Conservation (phyloP, 2,888 invertebrate genomes). For the Agonopterix arenella region DNA sequence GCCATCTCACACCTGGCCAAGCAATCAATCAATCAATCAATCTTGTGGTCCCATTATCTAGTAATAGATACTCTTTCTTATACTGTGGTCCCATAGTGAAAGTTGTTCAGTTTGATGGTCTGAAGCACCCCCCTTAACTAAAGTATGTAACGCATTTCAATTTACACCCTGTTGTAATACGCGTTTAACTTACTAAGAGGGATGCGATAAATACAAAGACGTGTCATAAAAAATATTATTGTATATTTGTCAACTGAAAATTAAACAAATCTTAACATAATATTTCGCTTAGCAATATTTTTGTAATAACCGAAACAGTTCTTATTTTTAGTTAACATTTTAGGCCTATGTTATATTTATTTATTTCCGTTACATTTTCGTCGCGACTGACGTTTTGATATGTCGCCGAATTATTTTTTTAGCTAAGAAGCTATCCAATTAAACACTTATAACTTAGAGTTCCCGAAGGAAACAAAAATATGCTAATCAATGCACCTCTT, state of each 20-base stretch:
- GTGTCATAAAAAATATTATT: conserved; percentile 59
- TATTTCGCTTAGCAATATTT: conserved; percentile 59
- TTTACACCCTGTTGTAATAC: no score
- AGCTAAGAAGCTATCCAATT: conserved; percentile 26
- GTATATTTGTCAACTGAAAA: conserved; percentile 75
- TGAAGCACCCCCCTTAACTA: no score
- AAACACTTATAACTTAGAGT: conserved; percentile 30
- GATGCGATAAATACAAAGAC: conserved; percentile 13
- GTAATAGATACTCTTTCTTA: no score
- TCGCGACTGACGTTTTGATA: conserved; percentile 17
- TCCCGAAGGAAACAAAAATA: conserved; percentile 38
- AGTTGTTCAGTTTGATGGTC: no score
- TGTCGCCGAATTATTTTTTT: conserved; percentile 20
- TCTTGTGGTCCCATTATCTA: no score
- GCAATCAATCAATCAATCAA: no score
- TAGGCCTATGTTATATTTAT: conserved; percentile 41
- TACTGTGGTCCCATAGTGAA: no score
- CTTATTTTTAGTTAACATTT: conserved; percentile 37
- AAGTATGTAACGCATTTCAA: no score
- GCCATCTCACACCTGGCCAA: no score
- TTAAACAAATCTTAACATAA: conserved; percentile 66
- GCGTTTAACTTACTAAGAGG: no score
- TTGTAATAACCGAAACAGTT: conserved; percentile 59
- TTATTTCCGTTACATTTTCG: conserved; percentile 16
- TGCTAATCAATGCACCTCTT: conserved; percentile 59